These are phyloP conservation scores for Drosophila sp. DNA, from an alignment of 1,140 invertebrate genomes.

Conservation along the genomic window DNA sequence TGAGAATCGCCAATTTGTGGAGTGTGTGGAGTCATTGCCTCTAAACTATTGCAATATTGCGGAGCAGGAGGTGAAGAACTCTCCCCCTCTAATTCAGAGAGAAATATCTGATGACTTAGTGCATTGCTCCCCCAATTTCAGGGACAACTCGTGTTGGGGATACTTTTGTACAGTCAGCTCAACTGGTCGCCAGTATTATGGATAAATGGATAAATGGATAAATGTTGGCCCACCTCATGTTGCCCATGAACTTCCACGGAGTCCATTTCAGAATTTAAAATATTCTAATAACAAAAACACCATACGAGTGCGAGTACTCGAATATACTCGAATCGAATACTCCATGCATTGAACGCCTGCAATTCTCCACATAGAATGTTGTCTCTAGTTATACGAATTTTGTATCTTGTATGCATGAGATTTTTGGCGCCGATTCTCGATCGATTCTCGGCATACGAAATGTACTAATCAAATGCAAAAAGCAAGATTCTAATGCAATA, in stretches of 20 bases:
- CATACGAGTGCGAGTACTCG: too few relatives aligned
- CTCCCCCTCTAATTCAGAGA: neutral
- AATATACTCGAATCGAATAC: too few relatives aligned
- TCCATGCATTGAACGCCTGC: too few relatives aligned
- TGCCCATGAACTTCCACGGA: too few relatives aligned
- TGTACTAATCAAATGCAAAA: slow-evolving; percentile 52
- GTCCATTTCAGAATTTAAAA: too few relatives aligned
- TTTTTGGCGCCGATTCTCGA: slow-evolving; percentile 64
- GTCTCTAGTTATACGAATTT: slow-evolving; percentile 36
- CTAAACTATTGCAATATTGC: slow-evolving; percentile 65
- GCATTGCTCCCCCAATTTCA: slow-evolving; percentile 54
- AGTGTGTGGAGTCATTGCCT: slow-evolving; percentile 59
- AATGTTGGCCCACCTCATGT: too few relatives aligned
- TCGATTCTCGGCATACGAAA: slow-evolving; percentile 49
- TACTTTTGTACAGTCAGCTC: slow-evolving; percentile 23
- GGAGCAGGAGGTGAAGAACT: neutral
- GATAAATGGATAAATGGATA: too few relatives aligned
- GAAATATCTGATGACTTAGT: slow-evolving; percentile 15
- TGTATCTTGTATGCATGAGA: slow-evolving; percentile 77
- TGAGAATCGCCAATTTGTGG: slow-evolving; percentile 22
- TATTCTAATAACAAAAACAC: too few relatives aligned
- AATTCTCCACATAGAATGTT: too few relatives aligned
- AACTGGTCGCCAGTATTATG: neutral
- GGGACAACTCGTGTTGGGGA: slow-evolving; percentile 18
- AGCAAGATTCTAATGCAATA: slow-evolving; percentile 63